phyloP scores from a whole-genome alignment of 1,140 invertebrate species.

The Pseudomyrmex pallidus region DNA sequence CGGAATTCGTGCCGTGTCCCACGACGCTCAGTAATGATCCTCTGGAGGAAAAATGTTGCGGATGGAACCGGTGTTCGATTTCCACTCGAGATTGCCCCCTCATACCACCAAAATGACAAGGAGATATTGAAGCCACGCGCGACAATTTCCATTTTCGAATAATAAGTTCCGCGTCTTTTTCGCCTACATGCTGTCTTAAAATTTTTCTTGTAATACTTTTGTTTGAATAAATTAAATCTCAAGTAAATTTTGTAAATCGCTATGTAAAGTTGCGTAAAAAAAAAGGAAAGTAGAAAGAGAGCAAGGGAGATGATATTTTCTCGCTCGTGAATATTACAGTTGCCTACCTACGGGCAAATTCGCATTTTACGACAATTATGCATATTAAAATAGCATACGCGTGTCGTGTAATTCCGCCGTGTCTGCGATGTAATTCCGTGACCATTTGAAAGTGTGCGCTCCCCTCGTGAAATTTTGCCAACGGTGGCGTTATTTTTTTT shows the following conservation, averaged over 20 bases:
- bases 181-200: background rate
- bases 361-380: constrained; percentile 45
- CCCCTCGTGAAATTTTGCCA: constrained; percentile 11
- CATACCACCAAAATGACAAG: background rate
- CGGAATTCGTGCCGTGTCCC: constrained; percentile 57
- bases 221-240: too few species aligned
- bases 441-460: constrained; percentile 23
- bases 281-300: background rate
- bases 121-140: background rate
- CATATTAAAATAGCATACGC: constrained; percentile 11
- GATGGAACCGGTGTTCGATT: constrained; percentile 26
- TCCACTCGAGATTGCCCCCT: constrained; percentile 28
- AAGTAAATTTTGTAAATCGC: too few species aligned
- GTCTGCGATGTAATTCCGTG: background rate
- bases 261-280: background rate
- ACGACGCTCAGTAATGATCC: constrained; percentile 46
- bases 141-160: constrained; percentile 45
- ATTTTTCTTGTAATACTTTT: too few species aligned
- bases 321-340: constrained; percentile 11
- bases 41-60: constrained; percentile 47
- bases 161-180: background rate
- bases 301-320: background rate
- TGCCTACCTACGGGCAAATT: constrained; percentile 33
- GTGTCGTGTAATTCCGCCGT: constrained; percentile 13
- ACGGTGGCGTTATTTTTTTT: constrained; percentile 1